Conservation (phyloP, 2,113 vertebrate genomes). For the Hassar affinis region DNA sequence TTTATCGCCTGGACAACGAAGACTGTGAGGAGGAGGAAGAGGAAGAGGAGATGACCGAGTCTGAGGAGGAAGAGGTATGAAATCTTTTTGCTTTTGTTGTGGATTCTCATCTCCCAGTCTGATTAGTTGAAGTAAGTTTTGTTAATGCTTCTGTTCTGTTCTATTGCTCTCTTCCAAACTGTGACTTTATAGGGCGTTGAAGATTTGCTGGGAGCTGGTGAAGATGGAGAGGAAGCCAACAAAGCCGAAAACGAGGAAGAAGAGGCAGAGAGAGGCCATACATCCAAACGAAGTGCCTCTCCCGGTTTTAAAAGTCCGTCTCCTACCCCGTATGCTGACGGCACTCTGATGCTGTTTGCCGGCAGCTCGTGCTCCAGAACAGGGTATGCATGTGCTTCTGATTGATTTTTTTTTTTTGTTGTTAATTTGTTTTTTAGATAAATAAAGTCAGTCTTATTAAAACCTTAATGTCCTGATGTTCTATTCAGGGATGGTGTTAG, state of each 20-base stretch:
- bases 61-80: conserved; percentile 76
- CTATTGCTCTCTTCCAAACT: background rate
- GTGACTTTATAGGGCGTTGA: conserved; percentile 72
- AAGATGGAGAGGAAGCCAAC: conserved; percentile 61
- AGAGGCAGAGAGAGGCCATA: conserved; percentile 62
- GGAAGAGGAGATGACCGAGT: conserved; percentile 86
- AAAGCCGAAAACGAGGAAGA: conserved; percentile 68
- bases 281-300: conserved; percentile 66
- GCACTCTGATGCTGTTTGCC: conserved; percentile 84
- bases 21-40: conserved; percentile 85
- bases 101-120: background rate
- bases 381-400: conserved; percentile 66
- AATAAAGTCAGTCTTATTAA: background rate
- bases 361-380: conserved; percentile 88
- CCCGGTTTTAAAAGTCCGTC: conserved; percentile 58
- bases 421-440: background rate
- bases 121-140: background rate
- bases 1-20: conserved; percentile 91
- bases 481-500: conserved; percentile 65
- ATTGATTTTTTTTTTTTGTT: background rate
- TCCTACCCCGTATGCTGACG: conserved; percentile 75
- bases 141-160: background rate
- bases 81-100: background rate
- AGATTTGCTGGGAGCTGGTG: conserved; percentile 74
- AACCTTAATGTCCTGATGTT: background rate